phyloP scores from a whole-genome alignment of 2,888 invertebrate species.

The Drosophila kokeensis region DNA sequence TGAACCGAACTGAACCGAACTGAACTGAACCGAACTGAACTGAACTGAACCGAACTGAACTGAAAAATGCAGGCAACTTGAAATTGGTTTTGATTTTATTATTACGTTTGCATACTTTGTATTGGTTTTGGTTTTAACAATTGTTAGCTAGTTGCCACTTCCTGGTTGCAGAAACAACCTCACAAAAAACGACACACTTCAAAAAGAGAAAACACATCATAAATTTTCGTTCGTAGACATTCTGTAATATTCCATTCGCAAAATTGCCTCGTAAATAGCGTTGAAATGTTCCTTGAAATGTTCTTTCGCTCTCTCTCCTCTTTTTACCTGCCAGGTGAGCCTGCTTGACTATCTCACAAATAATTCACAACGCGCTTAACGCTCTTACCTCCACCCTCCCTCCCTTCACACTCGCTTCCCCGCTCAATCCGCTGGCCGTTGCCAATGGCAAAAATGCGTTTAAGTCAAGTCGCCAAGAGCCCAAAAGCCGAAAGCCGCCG shows the following conservation, averaged over 20 bases:
- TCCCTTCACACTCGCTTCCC: background rate
- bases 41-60: constrained; percentile 4
- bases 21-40: constrained; percentile 9
- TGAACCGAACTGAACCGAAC: constrained; percentile 1
- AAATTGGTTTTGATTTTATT: constrained; percentile 10
- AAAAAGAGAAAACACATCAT: constrained; percentile 40
- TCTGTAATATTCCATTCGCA: constrained; percentile 48
- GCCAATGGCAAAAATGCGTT: constrained; percentile 74
- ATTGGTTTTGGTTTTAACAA: background rate
- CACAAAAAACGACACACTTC: constrained; percentile 13
- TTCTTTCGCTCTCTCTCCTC: constrained; percentile 23
- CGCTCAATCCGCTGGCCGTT: constrained; percentile 29
- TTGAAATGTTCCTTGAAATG: constrained; percentile 53
- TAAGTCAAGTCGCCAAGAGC: constrained; percentile 74
- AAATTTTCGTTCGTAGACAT: constrained; percentile 39
- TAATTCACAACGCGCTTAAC: constrained; percentile 73
- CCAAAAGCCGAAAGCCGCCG: constrained; percentile 54
- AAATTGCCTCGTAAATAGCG: constrained; percentile 63
- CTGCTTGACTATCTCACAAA: constrained; percentile 56
- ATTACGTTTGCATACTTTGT: background rate
- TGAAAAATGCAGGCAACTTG: background rate
- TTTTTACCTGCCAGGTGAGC: constrained; percentile 4
- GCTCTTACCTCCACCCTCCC: constrained; percentile 38
- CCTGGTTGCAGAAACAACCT: constrained; percentile 16
- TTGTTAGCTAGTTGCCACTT: constrained; percentile 22